Base-by-base conservation (phyloP, 2,113 vertebrate genomes). In the Tragelaphus strepsiceros region DNA sequence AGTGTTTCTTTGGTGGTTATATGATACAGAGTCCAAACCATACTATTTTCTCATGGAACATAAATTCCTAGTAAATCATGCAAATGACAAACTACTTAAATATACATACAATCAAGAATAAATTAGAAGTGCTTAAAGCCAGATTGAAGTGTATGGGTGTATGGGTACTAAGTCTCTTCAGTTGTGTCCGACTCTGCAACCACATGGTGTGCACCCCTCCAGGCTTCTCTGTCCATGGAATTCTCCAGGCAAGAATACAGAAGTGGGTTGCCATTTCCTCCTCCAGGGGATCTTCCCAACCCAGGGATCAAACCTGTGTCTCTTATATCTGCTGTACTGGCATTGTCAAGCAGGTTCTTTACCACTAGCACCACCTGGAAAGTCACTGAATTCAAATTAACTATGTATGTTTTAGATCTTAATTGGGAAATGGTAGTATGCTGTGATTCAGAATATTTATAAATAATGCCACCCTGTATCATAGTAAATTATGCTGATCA, bases 51-150 rank as follows among this genome's bases (percentile, higher is more conserved):
- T 17, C 58, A 17, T 51, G 17, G 14, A 82, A 56, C 71, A 85
- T 56, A 61, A 90, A 67, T 82, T 35, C 35, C 1, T 92, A 83
- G 21, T 14, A 94, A 92, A 88, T 96, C 35, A 61, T 64, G 24
- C 21, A 95, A 95, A 93, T 89, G 35, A 67, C 7, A 94, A 97
- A 83, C 3, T 78, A 26, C 82, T 89, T 93, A 86, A 88, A 88
- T 8, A 94, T 74, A 95, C 71, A 62, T 71, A 94, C 13, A 90
- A 85, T 88, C 39, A 94, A 49, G 46, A 80, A 3, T 87, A 93
- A 92, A 92, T 51, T 97, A 82, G 49, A 92, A 91, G 0, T 78
- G 22, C 2, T 94, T 94, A 92, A 93, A 49, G 59, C 3, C 9
- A 85, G 85, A 95, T 51, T 91, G 32, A 35, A 85, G 26, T 43